Conservation (phyloP, 2,888 invertebrate species). For the Agrilus mali region DNA sequence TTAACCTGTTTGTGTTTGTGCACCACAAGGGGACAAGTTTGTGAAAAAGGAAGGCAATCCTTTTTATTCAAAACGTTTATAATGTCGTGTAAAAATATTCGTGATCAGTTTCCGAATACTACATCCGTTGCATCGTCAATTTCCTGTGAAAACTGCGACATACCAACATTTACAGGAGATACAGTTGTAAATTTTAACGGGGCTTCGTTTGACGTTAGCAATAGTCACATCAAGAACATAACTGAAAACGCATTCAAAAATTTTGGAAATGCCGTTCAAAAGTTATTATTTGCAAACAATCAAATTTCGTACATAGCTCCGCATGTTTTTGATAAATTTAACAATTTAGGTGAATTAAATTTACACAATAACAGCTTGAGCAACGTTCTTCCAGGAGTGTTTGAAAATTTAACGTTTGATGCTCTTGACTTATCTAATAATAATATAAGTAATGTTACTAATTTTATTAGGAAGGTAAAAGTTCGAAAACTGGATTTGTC, state of each 20-base stretch:
- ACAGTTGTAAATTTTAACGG: conserved; percentile 5
- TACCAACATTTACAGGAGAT: conserved; percentile 4
- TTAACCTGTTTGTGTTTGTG: not conserved
- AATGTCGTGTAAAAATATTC: conserved; percentile 1
- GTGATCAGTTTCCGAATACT: conserved; percentile 1
- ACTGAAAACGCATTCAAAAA: conserved; percentile 4
- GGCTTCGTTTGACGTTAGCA: conserved; percentile 6
- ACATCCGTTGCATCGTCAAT: not conserved
- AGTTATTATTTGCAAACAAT: conserved; percentile 6
- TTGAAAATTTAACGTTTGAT: conserved; percentile 3
- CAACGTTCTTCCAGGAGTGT: not conserved
- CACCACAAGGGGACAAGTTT: conserved; percentile 1
- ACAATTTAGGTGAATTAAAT: conserved; percentile 1
- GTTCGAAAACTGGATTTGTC: conserved; percentile 7
- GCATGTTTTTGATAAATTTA: conserved; percentile 6
- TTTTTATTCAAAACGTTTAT: not conserved
- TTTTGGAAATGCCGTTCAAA: conserved; percentile 2
- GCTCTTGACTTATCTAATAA: conserved; percentile 8
- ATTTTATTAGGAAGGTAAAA: conserved; percentile 1
- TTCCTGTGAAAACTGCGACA: conserved; percentile 7
- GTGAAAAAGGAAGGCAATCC: not conserved
- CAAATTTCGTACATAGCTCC: conserved; percentile 6
- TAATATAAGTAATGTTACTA: conserved; percentile 1
- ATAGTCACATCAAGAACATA: conserved; percentile 6
- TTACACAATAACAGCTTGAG: conserved; percentile 5